Base-by-base conservation (phyloP, 2,797 vertebrate species). In the Poeciliopsis presidionis region DNA sequence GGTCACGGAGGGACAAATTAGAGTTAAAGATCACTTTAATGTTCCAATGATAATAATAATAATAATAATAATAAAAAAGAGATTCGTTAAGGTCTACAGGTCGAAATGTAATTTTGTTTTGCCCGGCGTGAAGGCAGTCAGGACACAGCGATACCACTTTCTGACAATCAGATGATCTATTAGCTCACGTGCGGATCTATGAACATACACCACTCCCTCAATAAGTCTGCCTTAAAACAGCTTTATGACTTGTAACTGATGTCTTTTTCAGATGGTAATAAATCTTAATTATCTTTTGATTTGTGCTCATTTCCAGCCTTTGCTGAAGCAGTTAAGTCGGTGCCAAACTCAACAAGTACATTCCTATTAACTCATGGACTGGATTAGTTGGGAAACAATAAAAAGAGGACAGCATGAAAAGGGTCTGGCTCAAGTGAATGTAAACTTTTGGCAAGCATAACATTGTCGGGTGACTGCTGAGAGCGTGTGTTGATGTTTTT, bases 1-100 rank as follows among this genome's bases (percentile, higher is more conserved):
- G 83, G 80, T 86, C 81, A 84, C 0, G 0, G 28, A 36, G 79
- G 87, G 82, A 85, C 72, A 71, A 55, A 77, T 59, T 18, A 81
- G 36, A 78, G 3, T 1, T 5, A 86, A 84, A 6, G 22, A 49
- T 78, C 12, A 61, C 36, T 71, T 77, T 13, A 84, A 81, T 47
- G 70, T 59, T 72, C 7, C 30, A n/a, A 77, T 63, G 25, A 75
- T 12, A 45, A 3, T 11, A 43, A 43, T 11, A 39, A 46, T 41
- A 73, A 65, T 46, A 57, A 12, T 11, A 43, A 43, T 11, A 73
- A 65, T 36, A 77, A 41, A 36, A 41, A 79, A 73, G 36, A 73
- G 73, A 76, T 75, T 20, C 67, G 53, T 75, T 77, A 1, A 65
- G 76, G 13, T 71, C 78, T 5, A 51, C 1, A 61, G 13, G 16